Evolutionary conservation across 2,113 vertebrate genomes (phyloP).

Genomic region (Corythaeola cristata): DNA sequence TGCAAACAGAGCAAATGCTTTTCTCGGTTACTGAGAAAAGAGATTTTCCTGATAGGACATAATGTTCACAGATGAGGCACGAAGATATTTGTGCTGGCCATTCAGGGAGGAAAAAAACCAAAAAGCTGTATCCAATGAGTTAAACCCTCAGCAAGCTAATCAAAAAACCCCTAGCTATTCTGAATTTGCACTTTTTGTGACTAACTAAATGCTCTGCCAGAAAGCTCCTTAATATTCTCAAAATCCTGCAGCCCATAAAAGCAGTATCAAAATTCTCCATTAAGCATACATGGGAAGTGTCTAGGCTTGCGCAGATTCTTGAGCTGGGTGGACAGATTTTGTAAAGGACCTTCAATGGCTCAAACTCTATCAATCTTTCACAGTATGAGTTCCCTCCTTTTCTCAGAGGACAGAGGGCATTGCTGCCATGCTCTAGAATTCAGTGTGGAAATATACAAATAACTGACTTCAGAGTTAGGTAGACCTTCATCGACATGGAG

Average conservation of each 20-base stretch:
- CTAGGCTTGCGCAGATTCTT: background rate
- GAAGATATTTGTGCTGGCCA: background rate
- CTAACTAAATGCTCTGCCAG: background rate
- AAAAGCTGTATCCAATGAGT: background rate
- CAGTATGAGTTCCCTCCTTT: background rate
- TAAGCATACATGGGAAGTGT: background rate
- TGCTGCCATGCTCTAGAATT: background rate
- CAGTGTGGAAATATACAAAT: background rate
- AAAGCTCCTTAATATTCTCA: background rate
- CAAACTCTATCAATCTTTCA: background rate
- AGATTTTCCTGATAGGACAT: background rate
- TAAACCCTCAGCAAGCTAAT: background rate
- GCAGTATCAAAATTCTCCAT: background rate
- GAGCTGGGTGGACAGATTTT: background rate
- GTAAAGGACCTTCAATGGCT: background rate
- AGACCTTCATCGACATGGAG: background rate
- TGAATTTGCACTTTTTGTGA: background rate
- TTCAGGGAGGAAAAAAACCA: background rate
- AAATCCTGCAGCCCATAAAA: background rate
- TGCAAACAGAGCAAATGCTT: conserved; percentile 9
- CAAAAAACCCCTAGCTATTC: background rate
- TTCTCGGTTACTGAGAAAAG: background rate
- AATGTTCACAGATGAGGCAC: background rate
- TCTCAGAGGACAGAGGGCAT: background rate
- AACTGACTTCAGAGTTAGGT: background rate